Base-by-base conservation (phyloP, 2,888 invertebrate genomes). In the Dasysyrphus albostriatus region DNA sequence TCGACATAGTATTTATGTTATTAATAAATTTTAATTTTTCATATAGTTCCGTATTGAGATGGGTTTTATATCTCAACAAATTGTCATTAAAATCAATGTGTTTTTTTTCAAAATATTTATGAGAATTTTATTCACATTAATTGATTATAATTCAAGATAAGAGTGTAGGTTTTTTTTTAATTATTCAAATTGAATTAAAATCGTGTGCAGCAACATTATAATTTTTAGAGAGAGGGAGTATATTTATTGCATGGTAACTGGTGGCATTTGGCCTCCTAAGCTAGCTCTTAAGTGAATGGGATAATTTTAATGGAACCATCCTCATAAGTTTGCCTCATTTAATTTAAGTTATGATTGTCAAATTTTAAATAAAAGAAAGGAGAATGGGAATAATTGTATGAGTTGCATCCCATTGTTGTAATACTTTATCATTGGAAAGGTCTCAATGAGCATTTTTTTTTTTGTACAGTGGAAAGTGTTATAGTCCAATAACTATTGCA, bases 111-210 rank as follows among this genome's bases (percentile, higher is more conserved):
- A 54, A 29, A 54, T 54, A 14, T 54, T 54, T 54, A 54, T 29
- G 51, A 54, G 14, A 54, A 54, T 54, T 54, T 54, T 29, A 54
- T 54, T 54, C 51, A 54, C 24, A 54, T 54, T 7, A 54, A 54
- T 24, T 12, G 29, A 14, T 54, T 54, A 6, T 29, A 51, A 51
- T 10, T 24, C 12, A 51, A 51, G 24, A 51, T 51, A 24, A 4
- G 19, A 19, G 12, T 51, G n/a, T n/a, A n/a, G n/a, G n/a, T n/a
- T 19, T 19, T 24, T 24, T 1, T 24, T 24, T 0, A 51, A 51
- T 24, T 54, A 54, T 54, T 54, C 29, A 29, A 54, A 54, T 51
- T 12, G 19, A 24, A 19, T 24, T n/a, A n/a, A 24, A 51, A 51
- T 51, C 24, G 12, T 51, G 51, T 54, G 29, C 29, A 54, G 3